Evolutionary conservation across 2,888 invertebrate species (phyloP).

Genomic region (Pandemis cinnamomeana): DNA sequence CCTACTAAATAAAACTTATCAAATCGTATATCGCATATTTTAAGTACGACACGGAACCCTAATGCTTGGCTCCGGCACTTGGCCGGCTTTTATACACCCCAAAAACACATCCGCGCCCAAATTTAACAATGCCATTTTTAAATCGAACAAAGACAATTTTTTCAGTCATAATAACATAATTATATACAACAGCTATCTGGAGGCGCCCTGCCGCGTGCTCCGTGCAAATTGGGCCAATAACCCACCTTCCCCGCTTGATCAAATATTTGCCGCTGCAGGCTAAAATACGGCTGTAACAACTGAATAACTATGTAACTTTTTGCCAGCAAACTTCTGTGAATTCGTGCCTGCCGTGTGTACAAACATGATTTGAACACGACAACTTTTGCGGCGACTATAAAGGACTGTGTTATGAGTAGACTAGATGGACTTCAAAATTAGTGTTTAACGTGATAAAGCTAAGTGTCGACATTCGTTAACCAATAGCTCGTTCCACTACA

Average conservation of each 20-base stretch:
- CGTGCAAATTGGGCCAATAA: conserved; percentile 36
- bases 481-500: too few species aligned
- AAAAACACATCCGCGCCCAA: conserved; percentile 9
- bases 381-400: conserved; percentile 29
- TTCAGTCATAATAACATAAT: conserved; percentile 40
- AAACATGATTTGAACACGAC: conserved; percentile 25
- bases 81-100: background rate
- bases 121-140: conserved; percentile 24
- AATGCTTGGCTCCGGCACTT: too few species aligned
- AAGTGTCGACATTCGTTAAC: too few species aligned
- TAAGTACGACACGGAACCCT: too few species aligned
- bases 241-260: conserved; percentile 28
- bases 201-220: conserved; percentile 30
- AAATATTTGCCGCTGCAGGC: conserved; percentile 29
- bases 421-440: background rate
- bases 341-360: conserved; percentile 30
- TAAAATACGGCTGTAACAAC: conserved; percentile 28
- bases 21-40: too few species aligned
- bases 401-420: background rate
- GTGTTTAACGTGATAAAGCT: too few species aligned
- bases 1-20: too few species aligned
- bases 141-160: conserved; percentile 24
- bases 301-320: conserved; percentile 39
- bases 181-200: conserved; percentile 40
- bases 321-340: conserved; percentile 22